Base-by-base conservation (phyloP, 1,140 invertebrate genomes). In the Scylla paramamosain region DNA sequence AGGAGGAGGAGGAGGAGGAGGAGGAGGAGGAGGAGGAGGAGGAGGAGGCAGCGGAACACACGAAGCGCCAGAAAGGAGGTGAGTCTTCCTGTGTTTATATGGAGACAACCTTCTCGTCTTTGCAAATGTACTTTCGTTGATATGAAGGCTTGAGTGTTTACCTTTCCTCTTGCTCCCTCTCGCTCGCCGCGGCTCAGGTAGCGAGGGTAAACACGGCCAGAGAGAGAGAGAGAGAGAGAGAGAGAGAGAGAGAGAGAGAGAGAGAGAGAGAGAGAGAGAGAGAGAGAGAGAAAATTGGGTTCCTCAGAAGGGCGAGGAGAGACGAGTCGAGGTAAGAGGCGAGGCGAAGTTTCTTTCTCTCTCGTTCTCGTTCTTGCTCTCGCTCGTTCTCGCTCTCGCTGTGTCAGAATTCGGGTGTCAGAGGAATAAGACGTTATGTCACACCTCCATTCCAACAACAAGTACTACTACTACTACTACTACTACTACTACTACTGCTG, bases 101-200 rank as follows among this genome's bases (percentile, higher is more conserved):
- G 46, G 32, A 89, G 87, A 89, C 87, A 89, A 46, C 31, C 39
- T n/a, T 10, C 39, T 39, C 87, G 87, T 89, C 87, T 89, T 46
- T 89, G 87, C 39, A 89, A 89, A 89, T 89, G 87, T 89, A 46
- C 39, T 89, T 89, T 89, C 46, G n/a, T 89, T 46, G 87, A 89
- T 89, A 89, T 89, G 87, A 89, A 89, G 87, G 39, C 39, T 48
- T 2, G 45, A 48, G 87, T 59, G 48, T 59, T 91, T 52, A 12
- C 48, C 45, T 10, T 28, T 4, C 48, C 59, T 52, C 89, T 29
- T 59, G 46, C 89, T 52, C 45, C 52, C 89, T 91, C 89, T 52
- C 89, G 46, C 89, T 31, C 89, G 28, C 46, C 39, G 52, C 67
- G 67, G 67, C 67, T 77, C 67, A 77, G 20, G 67, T n/a, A n/a